Percentiles rank a stretch among this genome's conserved stretches.
Evolutionary conservation across 2,113 vertebrate genomes (phyloP).

Genomic region (Phainopepla nitens): DNA sequence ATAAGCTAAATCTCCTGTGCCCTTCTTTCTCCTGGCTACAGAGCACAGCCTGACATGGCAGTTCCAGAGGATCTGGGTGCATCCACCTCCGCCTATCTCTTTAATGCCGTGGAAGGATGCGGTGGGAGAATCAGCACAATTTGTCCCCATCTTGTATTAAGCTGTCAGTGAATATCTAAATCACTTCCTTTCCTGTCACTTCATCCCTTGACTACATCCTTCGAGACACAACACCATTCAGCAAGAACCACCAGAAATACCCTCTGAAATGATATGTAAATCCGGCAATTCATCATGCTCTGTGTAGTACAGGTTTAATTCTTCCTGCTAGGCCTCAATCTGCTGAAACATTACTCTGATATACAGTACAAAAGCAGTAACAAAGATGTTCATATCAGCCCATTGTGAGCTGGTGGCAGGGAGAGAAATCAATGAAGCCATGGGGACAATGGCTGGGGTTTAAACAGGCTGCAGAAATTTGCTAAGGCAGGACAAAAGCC

Average conservation of each 20-base stretch:
- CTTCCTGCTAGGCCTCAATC: conserved; percentile 84
- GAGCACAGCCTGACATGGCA: background rate
- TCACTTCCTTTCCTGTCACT: conserved; percentile 90
- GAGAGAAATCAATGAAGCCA: conserved; percentile 85
- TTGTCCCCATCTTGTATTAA: conserved; percentile 88
- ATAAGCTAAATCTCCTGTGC: conserved; percentile 11
- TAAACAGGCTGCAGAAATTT: conserved; percentile 86
- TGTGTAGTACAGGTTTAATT: conserved; percentile 86
- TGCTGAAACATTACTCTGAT: conserved; percentile 85
- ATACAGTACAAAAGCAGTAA: conserved; percentile 89
- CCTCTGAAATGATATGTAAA: conserved; percentile 93
- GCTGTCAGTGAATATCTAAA: conserved; percentile 95
- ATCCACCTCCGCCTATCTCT: background rate
- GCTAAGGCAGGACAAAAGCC: conserved; percentile 81
- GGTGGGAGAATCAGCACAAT: conserved; percentile 60
- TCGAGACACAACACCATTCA: conserved; percentile 87
- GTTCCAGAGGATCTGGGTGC: background rate
- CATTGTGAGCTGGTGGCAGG: conserved; percentile 88
- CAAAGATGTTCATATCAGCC: conserved; percentile 91
- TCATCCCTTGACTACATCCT: conserved; percentile 79
- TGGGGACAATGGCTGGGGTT: conserved; percentile 82
- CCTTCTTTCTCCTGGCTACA: background rate
- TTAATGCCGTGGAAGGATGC: background rate
- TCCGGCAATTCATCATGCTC: conserved; percentile 86
- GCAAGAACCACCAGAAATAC: conserved; percentile 68